phyloP scores from a whole-genome alignment of 2,797 vertebrate species.

The Tapirus indicus region DNA sequence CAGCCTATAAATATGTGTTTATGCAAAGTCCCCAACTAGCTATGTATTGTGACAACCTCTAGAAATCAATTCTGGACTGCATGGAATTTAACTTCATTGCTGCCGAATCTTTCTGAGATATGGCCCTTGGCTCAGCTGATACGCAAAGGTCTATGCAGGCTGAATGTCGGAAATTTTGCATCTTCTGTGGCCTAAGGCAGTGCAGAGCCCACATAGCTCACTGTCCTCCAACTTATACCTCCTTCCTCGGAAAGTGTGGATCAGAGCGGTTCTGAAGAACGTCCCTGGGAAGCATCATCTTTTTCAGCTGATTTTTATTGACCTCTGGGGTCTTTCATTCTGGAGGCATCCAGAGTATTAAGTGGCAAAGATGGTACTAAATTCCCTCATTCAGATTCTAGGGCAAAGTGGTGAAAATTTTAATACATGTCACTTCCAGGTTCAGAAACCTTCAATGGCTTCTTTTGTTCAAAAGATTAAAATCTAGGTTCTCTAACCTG shows the following conservation, averaged over 20 bases:
- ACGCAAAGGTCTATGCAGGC: background rate
- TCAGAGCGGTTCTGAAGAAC: background rate
- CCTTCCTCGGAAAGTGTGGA: background rate
- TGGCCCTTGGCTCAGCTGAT: background rate
- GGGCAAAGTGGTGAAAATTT: background rate
- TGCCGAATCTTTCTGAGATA: constrained; percentile 50
- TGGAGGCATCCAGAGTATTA: background rate
- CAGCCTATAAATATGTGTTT: constrained; percentile 14
- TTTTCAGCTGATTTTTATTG: background rate
- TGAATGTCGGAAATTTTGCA: background rate
- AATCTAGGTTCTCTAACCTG: background rate
- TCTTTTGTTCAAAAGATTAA: background rate
- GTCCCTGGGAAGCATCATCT: background rate
- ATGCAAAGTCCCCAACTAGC: background rate
- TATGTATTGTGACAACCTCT: background rate
- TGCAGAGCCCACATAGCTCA: background rate
- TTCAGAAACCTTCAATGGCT: background rate
- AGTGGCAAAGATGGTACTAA: background rate
- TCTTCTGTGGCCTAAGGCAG: background rate
- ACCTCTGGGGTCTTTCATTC: background rate
- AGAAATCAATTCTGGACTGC: constrained; percentile 46
- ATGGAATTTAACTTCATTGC: background rate
- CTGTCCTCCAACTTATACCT: background rate
- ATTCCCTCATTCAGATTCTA: background rate
- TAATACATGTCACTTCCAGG: background rate